Conservation (phyloP, 1,140 invertebrate genomes). For the Pantala flavescens region DNA sequence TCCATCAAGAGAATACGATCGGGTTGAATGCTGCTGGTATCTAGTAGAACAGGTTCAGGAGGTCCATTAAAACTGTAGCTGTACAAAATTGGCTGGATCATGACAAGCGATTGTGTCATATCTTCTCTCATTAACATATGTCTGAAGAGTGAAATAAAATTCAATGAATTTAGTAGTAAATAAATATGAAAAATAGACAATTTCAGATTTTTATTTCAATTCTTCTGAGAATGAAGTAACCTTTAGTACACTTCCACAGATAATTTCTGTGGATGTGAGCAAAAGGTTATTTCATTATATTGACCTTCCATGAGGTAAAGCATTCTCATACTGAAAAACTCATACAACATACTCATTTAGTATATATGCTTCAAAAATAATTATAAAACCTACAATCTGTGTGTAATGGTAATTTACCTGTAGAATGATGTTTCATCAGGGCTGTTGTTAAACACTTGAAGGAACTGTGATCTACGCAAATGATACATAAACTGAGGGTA, state of each 20-base stretch:
- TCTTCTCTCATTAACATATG: conserved; percentile 97
- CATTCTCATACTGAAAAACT: too few relatives aligned
- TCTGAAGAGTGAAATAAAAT: conserved; percentile 40
- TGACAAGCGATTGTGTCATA: conserved; percentile 92
- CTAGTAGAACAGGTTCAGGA: conserved; percentile 92
- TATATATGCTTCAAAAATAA: too few relatives aligned
- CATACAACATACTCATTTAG: too few relatives aligned
- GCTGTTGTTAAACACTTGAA: conserved; percentile 99
- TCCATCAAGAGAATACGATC: conserved; percentile 98
- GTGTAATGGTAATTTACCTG: conserved; percentile 49
- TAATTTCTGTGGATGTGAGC: too few relatives aligned
- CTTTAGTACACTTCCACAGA: too few relatives aligned
- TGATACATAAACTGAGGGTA: conserved; percentile 99
- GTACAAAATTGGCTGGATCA: conserved; percentile 99
- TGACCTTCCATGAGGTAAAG: too few relatives aligned
- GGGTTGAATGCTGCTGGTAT: conserved; percentile 94
- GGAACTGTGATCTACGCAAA: conserved; percentile 91
- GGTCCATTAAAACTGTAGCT: conserved; percentile 97
- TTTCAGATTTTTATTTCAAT: too few relatives aligned
- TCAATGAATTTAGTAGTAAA: too few relatives aligned
- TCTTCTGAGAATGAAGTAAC: too few relatives aligned
- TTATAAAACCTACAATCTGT: too few relatives aligned
- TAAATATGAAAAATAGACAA: too few relatives aligned
- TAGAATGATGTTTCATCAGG: conserved; percentile 99
- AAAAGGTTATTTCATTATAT: too few relatives aligned